These are phyloP conservation scores for Drosophila prolongata DNA, from an alignment of 2,888 invertebrate species.

Conservation along the genomic window DNA sequence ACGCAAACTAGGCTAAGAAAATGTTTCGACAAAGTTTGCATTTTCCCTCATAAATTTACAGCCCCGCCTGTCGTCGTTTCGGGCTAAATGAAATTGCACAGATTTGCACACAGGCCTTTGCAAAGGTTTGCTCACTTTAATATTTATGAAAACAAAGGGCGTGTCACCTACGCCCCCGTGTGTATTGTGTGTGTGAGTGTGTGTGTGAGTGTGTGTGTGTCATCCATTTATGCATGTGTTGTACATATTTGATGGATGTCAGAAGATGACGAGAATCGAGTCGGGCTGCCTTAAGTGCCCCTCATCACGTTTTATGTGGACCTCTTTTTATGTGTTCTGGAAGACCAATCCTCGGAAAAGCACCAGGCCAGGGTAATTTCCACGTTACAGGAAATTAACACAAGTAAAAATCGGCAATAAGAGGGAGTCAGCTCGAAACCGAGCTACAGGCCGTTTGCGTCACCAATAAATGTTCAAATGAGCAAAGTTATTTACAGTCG, in stretches of 20 bases:
- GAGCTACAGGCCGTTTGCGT: conserved; percentile 70
- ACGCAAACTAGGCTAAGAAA: conserved; percentile 51
- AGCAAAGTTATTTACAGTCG: conserved; percentile 74
- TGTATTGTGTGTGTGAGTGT: conserved; percentile 8
- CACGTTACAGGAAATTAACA: conserved; percentile 71
- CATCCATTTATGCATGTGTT: conserved; percentile 73
- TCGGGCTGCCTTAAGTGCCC: conserved; percentile 63
- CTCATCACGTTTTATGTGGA: conserved; percentile 75
- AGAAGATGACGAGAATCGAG: conserved; percentile 37
- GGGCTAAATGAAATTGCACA: conserved; percentile 35
- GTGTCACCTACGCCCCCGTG: conserved; percentile 33
- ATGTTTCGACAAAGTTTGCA: conserved; percentile 44
- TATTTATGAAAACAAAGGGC: conserved; percentile 71
- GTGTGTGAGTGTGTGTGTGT: conserved; percentile 28
- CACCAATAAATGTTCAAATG: conserved; percentile 78
- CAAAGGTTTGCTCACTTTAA: conserved; percentile 62
- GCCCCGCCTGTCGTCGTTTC: neutral
- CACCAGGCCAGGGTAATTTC: conserved; percentile 49
- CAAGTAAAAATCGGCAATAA: conserved; percentile 68
- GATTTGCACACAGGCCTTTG: conserved; percentile 33
- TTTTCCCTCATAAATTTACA: conserved; percentile 8
- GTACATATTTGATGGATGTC: conserved; percentile 76
- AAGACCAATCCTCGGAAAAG: conserved; percentile 60
- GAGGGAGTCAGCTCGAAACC: conserved; percentile 33
- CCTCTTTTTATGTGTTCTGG: conserved; percentile 63